A percentile compares a stretch with the other conserved stretches of the same genome.
Evolutionary conservation across 2,797 vertebrate species (phyloP).

Genomic region (Schizothorax lantsangensis): DNA sequence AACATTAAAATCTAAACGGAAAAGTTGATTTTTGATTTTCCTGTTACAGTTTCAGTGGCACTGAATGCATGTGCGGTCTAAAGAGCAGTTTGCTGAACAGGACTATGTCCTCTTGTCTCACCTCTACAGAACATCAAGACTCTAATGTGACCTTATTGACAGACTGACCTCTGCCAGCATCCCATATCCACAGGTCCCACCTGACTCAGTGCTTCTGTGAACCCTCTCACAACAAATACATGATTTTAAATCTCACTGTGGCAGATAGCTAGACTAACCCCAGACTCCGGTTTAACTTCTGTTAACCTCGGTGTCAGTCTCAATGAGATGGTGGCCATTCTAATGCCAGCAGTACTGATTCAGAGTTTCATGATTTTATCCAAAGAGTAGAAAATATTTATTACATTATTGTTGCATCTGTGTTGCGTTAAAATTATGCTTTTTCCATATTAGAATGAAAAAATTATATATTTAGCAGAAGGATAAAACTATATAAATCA

Average conservation of each 20-base stretch:
- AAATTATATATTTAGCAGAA: not conserved
- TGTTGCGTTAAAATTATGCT: not conserved
- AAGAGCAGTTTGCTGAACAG: slow-evolving; percentile 17
- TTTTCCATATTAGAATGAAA: not conserved
- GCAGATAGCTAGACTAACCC: slow-evolving; percentile 16
- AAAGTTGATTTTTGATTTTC: not conserved
- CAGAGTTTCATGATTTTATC: not conserved
- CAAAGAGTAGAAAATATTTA: not conserved
- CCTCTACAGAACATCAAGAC: slow-evolving; percentile 62
- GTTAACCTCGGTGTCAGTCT: slow-evolving; percentile 34
- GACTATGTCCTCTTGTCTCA: slow-evolving; percentile 62
- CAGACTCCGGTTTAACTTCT: slow-evolving; percentile 30
- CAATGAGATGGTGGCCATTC: not conserved
- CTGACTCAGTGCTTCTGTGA: slow-evolving; percentile 38
- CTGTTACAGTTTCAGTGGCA: not conserved
- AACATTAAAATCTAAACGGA: not conserved
- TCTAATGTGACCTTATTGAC: slow-evolving; percentile 67
- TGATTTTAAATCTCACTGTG: not conserved
- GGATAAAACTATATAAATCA: not conserved
- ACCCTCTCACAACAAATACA: slow-evolving; percentile 24
- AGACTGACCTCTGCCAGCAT: slow-evolving; percentile 68
- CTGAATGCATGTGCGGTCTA: not conserved
- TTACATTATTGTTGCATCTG: not conserved
- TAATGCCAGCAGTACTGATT: not conserved
- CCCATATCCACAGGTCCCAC: slow-evolving; percentile 55